These are phyloP conservation scores for Muscicapa comitata DNA, from an alignment of 2,797 vertebrate species.

Conservation along the genomic window DNA sequence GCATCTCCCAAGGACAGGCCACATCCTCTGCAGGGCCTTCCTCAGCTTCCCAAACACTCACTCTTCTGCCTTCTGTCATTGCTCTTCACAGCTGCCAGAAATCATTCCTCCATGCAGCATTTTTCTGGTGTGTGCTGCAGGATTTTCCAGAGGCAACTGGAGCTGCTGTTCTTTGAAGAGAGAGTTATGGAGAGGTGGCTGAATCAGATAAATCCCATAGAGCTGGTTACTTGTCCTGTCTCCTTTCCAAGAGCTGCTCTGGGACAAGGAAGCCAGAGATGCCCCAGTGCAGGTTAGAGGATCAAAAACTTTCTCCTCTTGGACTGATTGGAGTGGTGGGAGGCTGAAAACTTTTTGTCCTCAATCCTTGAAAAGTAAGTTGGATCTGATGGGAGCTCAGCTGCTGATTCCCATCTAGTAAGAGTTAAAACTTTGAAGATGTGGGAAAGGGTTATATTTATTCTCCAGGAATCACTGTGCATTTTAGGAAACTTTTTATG, in stretches of 20 bases:
- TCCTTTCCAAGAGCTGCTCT: not conserved
- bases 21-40: not conserved
- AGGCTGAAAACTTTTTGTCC: not conserved
- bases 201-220: not conserved
- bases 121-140: not conserved
- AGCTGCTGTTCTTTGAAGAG: not conserved
- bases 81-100: not conserved
- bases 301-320: not conserved
- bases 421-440: not conserved
- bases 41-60: not conserved
- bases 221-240: not conserved
- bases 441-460: not conserved
- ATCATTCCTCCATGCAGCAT: not conserved
- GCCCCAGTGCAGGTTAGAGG: fast-evolving
- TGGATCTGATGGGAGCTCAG: not conserved
- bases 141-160: not conserved
- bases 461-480: not conserved
- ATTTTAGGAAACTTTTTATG: not conserved
- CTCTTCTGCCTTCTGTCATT: not conserved
- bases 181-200: not conserved
- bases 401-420: not conserved
- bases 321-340: not conserved
- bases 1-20: not conserved
- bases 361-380: not conserved
- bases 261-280: not conserved